Evolutionary conservation across 2,888 invertebrate species (phyloP).

Genomic region (Dicycla oo): DNA sequence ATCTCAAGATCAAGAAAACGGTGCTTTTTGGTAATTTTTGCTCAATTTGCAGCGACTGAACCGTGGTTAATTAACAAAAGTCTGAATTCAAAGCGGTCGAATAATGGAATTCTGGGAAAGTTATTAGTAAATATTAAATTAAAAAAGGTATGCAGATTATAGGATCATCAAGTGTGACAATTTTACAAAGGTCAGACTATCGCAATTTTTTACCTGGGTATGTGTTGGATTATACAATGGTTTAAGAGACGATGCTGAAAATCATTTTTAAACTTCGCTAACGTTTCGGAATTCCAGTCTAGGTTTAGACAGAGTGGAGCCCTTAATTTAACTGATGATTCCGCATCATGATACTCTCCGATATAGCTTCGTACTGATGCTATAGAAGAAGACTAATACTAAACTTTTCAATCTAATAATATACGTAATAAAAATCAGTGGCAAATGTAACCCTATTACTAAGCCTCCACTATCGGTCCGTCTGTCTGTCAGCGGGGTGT

Average conservation of each 20-base stretch:
- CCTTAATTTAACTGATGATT: background rate
- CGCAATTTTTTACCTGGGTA: background rate
- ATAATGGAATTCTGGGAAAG: slow-evolving; percentile 8
- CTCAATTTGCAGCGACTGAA: slow-evolving; percentile 40
- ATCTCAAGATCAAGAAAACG: slow-evolving; percentile 41
- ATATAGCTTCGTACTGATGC: too few relatives aligned
- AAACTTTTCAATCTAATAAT: background rate
- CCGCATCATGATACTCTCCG: background rate
- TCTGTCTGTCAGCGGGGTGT: too few relatives aligned
- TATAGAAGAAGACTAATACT: too few relatives aligned
- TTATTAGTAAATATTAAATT: slow-evolving; percentile 16
- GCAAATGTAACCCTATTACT: too few relatives aligned
- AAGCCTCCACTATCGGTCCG: too few relatives aligned
- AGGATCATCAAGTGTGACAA: background rate
- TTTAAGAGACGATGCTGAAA: background rate
- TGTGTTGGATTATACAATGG: background rate
- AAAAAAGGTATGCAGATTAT: slow-evolving; percentile 6
- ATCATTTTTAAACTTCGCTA: background rate
- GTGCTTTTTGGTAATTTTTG: slow-evolving; percentile 44
- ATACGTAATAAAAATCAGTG: too few relatives aligned
- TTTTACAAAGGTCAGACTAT: background rate
- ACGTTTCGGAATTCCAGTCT: background rate
- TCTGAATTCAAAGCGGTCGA: slow-evolving; percentile 27
- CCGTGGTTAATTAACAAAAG: slow-evolving; percentile 40
- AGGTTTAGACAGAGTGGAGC: background rate